Conservation (phyloP, 2,113 vertebrate genomes). For the Ancistrus triradiatus region DNA sequence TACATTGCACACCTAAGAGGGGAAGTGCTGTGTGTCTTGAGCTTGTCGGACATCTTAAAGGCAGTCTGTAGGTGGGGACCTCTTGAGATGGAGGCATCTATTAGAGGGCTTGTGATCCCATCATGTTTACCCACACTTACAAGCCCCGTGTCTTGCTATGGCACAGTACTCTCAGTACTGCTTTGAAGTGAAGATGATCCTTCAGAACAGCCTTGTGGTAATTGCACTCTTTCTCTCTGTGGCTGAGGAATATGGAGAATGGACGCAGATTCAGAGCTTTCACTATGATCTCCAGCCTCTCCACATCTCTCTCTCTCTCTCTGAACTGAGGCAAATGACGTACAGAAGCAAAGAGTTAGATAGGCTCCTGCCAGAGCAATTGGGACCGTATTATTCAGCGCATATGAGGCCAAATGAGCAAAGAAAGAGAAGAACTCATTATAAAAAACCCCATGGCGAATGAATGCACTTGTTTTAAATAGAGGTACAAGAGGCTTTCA, state of each 20-base stretch:
- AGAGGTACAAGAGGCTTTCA: constrained; percentile 42
- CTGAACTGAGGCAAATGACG: constrained; percentile 34
- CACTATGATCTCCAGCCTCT: constrained; percentile 40
- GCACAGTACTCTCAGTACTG: constrained; percentile 40
- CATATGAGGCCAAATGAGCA: constrained; percentile 34
- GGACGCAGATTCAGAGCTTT: constrained; percentile 53
- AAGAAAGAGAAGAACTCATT: constrained; percentile 42
- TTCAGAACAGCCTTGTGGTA: constrained; percentile 68
- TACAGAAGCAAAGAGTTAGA: constrained; percentile 34
- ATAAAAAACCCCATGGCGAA: constrained; percentile 41
- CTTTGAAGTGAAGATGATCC: constrained; percentile 75
- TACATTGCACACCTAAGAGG: constrained; percentile 21
- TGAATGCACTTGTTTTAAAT: constrained; percentile 44
- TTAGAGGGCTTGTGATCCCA: constrained; percentile 71
- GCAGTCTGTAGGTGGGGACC: constrained; percentile 66
- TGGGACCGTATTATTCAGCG: constrained; percentile 31
- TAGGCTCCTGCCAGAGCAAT: constrained; percentile 39
- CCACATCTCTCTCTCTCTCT: constrained; percentile 36
- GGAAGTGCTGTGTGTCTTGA: constrained; percentile 53
- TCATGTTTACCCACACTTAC: constrained; percentile 70
- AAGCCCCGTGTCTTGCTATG: constrained; percentile 51
- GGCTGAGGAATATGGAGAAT: constrained; percentile 43
- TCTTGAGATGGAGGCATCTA: constrained; percentile 70
- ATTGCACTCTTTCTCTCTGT: constrained; percentile 55
- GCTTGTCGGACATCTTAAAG: constrained; percentile 60